Percentiles rank a stretch among this genome's conserved stretches.
Conservation (phyloP, 2,888 invertebrate species). For the Icerya purchasi region DNA sequence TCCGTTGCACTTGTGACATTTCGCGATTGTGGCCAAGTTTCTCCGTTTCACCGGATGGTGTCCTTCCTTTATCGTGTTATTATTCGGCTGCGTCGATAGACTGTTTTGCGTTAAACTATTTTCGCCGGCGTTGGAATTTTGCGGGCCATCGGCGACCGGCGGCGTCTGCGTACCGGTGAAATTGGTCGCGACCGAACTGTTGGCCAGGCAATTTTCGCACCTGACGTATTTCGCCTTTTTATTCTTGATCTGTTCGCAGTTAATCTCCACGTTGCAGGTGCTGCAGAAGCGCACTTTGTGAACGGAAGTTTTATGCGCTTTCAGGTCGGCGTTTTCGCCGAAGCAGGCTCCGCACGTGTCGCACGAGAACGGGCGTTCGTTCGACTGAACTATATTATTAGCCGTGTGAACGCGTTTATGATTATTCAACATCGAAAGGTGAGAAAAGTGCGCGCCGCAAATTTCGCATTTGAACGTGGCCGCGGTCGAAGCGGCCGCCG, state of each 20-base stretch:
- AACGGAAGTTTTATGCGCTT: slow-evolving; percentile 29
- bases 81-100: not conserved
- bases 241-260: slow-evolving; percentile 19
- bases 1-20: slow-evolving; percentile 74
- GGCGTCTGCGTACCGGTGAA: not conserved
- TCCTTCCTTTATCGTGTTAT: slow-evolving; percentile 24
- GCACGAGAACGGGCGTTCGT: slow-evolving; percentile 27
- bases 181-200: not conserved
- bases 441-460: slow-evolving; percentile 66
- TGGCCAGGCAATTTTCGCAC: slow-evolving; percentile 19
- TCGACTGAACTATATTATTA: slow-evolving; percentile 15
- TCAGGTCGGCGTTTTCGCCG: slow-evolving; percentile 28
- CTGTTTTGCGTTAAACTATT: not conserved
- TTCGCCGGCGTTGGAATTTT: not conserved
- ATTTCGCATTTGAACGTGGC: slow-evolving; percentile 76
- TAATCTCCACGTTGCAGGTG: slow-evolving; percentile 21
- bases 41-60: slow-evolving; percentile 65
- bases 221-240: slow-evolving; percentile 22
- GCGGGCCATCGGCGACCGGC: not conserved
- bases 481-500: slow-evolving; percentile 26
- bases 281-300: slow-evolving; percentile 22
- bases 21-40: slow-evolving; percentile 60
- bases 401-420: slow-evolving; percentile 59
- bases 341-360: slow-evolving; percentile 29
- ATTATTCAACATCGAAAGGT: slow-evolving; percentile 58